Conservation (phyloP, 37 sponge, comb jelly and placozoan genomes). For the Theonella swinhoei region DNA sequence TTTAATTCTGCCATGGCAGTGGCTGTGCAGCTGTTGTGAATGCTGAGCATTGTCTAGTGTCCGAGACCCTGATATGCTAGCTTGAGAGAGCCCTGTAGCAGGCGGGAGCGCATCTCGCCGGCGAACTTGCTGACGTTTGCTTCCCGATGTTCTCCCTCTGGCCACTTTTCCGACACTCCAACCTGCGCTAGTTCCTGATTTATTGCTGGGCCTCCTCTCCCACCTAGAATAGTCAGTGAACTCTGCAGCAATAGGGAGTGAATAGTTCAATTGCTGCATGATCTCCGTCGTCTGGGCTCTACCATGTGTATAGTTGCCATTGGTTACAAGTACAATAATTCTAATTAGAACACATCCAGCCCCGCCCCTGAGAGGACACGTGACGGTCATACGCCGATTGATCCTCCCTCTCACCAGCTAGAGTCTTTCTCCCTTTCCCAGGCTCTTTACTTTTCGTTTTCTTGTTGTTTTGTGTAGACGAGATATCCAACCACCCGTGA, state of each 20-base stretch:
- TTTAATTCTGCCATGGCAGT: no score
- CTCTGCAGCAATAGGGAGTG: not conserved
- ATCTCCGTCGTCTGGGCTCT: not conserved
- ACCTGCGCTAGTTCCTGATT: not conserved
- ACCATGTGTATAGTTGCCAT: not conserved
- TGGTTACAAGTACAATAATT: not conserved
- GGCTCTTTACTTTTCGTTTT: not conserved
- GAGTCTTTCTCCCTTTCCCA: not conserved
- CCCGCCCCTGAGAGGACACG: not conserved
- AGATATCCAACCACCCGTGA: no score
- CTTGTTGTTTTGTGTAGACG: no score
- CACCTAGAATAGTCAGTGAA: conserved; percentile 44
- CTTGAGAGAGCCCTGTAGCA: not conserved
- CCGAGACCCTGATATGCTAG: not conserved
- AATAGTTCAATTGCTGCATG: not conserved
- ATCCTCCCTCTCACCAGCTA: not conserved
- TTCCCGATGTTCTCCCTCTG: not conserved
- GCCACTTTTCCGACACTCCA: not conserved
- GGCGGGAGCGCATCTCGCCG: not conserved
- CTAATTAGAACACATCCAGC: conserved; percentile 1
- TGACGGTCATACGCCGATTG: not conserved
- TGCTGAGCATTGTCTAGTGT: no score
- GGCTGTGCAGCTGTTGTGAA: no score
- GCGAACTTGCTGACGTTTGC: not conserved
- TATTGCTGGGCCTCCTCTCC: conserved; percentile 23